Evolutionary conservation across 2,888 invertebrate genomes (phyloP).

Genomic region (Latrodectus hesperus): DNA sequence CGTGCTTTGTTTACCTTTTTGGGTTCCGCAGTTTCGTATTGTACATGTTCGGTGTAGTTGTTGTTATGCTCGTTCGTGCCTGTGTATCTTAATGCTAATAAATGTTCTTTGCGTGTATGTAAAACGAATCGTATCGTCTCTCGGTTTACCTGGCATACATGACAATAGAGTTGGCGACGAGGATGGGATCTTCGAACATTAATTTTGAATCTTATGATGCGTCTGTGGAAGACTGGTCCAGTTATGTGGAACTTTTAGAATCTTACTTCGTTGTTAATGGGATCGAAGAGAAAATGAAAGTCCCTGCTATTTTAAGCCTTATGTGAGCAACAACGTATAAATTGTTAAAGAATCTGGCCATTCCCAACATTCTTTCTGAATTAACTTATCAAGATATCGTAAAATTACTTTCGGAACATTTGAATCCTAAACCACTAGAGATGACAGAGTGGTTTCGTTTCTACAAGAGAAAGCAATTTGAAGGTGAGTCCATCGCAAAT

Average conservation of each 20-base stretch:
- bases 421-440: conserved; percentile 24
- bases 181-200: conserved; percentile 46
- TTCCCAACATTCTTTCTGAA: conserved; percentile 18
- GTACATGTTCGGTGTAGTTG: conserved; percentile 32
- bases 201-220: conserved; percentile 50
- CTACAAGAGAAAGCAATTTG: too few species aligned
- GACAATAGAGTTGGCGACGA: conserved; percentile 36
- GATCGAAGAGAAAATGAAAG: conserved; percentile 46
- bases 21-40: conserved; percentile 22
- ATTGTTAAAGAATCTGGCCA: too few species aligned
- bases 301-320: conserved; percentile 52
- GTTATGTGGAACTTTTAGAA: conserved; percentile 51
- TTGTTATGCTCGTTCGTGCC: conserved; percentile 34
- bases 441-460: conserved; percentile 24
- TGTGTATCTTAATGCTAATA: conserved; percentile 31
- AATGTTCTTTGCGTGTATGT: conserved; percentile 31
- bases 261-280: conserved; percentile 54
- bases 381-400: conserved; percentile 27
- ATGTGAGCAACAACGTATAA: conserved; percentile 46
- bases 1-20: too few species aligned
- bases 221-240: conserved; percentile 53
- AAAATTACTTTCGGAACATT: conserved; percentile 24
- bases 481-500: too few species aligned
- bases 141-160: conserved; percentile 37
- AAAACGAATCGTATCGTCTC: too few species aligned